These are phyloP conservation scores for Enteromius fasciolatus DNA, from an alignment of 2,797 vertebrate species.

Conservation along the genomic window DNA sequence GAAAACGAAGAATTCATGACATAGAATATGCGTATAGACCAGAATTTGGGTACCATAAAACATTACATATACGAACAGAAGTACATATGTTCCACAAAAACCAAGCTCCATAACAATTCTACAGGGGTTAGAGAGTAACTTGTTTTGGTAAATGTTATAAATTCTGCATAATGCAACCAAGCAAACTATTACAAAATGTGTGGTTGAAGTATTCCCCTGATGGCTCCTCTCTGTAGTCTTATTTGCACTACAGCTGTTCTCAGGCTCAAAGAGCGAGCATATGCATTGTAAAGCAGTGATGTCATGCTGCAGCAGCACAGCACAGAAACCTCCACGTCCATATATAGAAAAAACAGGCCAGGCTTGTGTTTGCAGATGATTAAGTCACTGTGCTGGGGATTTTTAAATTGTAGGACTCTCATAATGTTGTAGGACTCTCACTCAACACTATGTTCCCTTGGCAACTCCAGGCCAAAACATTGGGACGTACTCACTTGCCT, in stretches of 20 bases:
- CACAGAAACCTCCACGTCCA: constrained; percentile 65
- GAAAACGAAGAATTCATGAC: not conserved
- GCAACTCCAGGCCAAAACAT: not conserved
- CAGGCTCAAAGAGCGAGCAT: constrained; percentile 45
- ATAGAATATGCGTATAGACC: not conserved
- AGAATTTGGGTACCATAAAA: not conserved
- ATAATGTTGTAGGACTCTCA: no score
- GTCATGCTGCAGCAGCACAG: constrained; percentile 74
- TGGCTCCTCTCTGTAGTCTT: not conserved
- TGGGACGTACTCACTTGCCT: not conserved
- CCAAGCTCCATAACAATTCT: not conserved
- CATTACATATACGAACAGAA: not conserved
- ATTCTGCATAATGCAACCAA: not conserved
- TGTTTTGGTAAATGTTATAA: not conserved
- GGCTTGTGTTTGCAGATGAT: constrained; percentile 51
- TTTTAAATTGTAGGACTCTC: constrained; percentile 38
- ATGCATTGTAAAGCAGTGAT: constrained; percentile 70
- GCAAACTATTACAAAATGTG: not conserved
- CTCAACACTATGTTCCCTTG: not conserved
- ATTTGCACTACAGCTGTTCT: constrained; percentile 31
- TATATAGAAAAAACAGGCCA: constrained; percentile 64
- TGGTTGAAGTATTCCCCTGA: not conserved
- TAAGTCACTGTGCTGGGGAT: constrained; percentile 44
- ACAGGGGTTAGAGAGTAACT: not conserved
- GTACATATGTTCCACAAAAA: not conserved